Percentiles rank a stretch among this genome's conserved stretches.
These are phyloP conservation scores for Pygoscelis antarcticus DNA, from an alignment of 2,113 vertebrate species.

Conservation along the genomic window DNA sequence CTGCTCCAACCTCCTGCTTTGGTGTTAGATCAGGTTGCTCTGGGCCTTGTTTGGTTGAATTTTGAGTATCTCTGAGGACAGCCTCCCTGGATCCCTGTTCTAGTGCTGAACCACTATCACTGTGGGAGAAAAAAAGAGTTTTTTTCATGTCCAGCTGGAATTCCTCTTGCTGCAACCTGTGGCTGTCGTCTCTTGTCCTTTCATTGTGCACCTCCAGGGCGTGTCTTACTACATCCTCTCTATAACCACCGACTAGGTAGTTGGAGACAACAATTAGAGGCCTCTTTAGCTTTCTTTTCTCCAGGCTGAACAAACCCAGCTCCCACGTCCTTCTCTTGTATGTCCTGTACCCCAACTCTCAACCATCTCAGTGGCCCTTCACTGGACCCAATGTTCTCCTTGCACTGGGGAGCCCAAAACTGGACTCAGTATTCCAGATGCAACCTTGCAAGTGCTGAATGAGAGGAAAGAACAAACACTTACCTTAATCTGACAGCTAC, in stretches of 20 bases:
- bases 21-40: not conserved
- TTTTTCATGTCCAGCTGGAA: not conserved
- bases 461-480: not conserved
- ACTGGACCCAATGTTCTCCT: not conserved
- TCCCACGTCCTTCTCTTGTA: not conserved
- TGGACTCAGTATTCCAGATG: not conserved
- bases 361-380: not conserved
- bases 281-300: not conserved
- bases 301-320: not conserved
- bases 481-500: not conserved
- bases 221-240: not conserved
- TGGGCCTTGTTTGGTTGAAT: not conserved
- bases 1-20: not conserved
- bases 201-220: not conserved
- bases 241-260: not conserved
- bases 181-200: not conserved
- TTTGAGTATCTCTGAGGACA: not conserved
- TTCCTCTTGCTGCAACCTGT: not conserved
- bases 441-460: not conserved
- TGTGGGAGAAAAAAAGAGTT: rapidly evolving
- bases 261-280: not conserved
- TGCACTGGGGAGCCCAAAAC: not conserved
- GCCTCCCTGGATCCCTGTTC: not conserved
- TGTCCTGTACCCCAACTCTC: not conserved
- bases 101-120: not conserved